phyloP scores from a whole-genome alignment of 2,113 vertebrate genomes.

The Scomber scombrus region DNA sequence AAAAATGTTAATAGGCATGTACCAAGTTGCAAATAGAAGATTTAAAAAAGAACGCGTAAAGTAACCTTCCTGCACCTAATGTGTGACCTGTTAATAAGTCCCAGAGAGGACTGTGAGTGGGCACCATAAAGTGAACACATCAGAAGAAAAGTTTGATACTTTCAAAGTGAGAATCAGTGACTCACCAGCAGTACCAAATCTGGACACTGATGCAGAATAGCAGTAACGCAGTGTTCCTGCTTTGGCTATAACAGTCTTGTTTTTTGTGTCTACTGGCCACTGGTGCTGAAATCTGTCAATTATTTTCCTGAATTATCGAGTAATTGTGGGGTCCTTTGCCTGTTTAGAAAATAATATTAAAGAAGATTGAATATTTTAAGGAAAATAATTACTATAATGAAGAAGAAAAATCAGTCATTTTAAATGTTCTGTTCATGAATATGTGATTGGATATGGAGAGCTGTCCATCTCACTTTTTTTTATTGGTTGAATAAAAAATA shows the following conservation, averaged over 20 bases:
- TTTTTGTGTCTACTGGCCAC: background rate
- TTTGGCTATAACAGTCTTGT: background rate
- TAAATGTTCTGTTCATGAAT: no score
- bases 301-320: no score
- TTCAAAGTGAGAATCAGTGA: slow-evolving; percentile 4
- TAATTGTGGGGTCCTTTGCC: no score
- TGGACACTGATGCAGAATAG: background rate
- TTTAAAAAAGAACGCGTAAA: background rate
- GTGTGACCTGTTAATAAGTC: background rate
- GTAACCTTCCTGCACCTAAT: background rate
- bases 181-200: background rate
- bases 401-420: no score
- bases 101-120: background rate
- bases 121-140: background rate
- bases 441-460: no score
- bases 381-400: no score
- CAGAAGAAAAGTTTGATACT: no score
- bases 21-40: background rate
- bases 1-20: background rate
- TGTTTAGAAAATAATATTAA: no score
- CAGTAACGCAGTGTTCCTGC: background rate
- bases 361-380: no score
- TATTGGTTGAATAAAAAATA: no score
- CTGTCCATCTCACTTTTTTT: no score
- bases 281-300: no score